A percentile compares a stretch with the other conserved stretches of the same genome.
Evolutionary conservation across 2,888 invertebrate species (phyloP).

Genomic region (Lasius platythorax): DNA sequence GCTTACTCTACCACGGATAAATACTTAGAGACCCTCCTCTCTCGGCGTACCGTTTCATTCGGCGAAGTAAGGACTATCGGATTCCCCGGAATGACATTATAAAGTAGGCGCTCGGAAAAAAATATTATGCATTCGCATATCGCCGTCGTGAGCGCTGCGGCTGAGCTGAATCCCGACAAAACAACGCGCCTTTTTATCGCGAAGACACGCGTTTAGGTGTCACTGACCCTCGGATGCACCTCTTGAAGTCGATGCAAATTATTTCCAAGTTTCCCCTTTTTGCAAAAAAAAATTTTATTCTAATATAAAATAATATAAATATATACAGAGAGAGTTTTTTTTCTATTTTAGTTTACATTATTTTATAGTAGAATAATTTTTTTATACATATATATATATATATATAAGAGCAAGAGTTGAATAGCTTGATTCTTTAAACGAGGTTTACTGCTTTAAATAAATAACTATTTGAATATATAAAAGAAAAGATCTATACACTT

Average conservation of each 20-base stretch:
- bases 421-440: background rate
- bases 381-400: too few species aligned
- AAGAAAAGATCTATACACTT: background rate
- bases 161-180: conserved; percentile 21
- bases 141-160: background rate
- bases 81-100: conserved; percentile 47
- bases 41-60: conserved; percentile 50
- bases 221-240: background rate
- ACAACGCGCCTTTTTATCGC: conserved; percentile 29
- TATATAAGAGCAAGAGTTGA: background rate
- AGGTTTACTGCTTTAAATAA: background rate
- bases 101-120: conserved; percentile 34
- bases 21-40: conserved; percentile 12
- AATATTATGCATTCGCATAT: conserved; percentile 35
- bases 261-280: background rate
- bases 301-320: background rate
- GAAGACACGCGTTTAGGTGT: background rate
- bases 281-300: background rate
- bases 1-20: conserved; percentile 32
- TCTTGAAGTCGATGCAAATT: background rate
- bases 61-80: conserved; percentile 50
- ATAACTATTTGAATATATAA: background rate
- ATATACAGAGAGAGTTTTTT: too few species aligned
- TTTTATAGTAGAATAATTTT: too few species aligned
- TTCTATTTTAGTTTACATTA: too few species aligned